Evolutionary conservation across 2,888 invertebrate genomes (phyloP).

Genomic region (Synanthedon tipuliformis): DNA sequence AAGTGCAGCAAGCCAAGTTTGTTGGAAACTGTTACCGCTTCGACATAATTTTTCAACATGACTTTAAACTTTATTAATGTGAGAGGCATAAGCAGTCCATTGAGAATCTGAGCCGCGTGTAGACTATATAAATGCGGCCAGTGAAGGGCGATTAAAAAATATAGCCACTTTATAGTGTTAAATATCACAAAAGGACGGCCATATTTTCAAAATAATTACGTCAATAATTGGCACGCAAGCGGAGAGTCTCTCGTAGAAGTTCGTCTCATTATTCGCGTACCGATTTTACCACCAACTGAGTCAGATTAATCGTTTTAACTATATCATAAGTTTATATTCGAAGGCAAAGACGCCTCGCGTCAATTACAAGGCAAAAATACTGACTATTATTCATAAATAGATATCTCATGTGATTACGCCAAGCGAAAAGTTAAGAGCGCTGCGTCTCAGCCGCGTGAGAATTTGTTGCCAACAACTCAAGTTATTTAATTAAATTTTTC

Average conservation of each 20-base stretch:
- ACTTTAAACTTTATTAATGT: slow-evolving; percentile 22
- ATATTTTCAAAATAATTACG: slow-evolving; percentile 69
- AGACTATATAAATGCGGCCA: slow-evolving; percentile 35
- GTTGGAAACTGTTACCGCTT: slow-evolving; percentile 1
- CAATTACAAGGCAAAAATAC: slow-evolving; percentile 62
- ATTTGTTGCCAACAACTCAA: background rate
- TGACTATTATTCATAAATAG: slow-evolving; percentile 49
- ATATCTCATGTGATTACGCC: background rate
- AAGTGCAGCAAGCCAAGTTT: background rate
- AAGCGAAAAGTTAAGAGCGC: background rate
- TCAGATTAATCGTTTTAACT: slow-evolving; percentile 65
- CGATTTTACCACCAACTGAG: slow-evolving; percentile 66
- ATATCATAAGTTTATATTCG: slow-evolving; percentile 60
- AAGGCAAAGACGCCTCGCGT: slow-evolving; percentile 40
- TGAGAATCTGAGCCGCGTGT: slow-evolving; percentile 42
- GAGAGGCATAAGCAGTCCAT: slow-evolving; percentile 42
- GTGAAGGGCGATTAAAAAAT: slow-evolving; percentile 48
- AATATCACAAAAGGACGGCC: slow-evolving; percentile 55
- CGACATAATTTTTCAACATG: slow-evolving; percentile 7
- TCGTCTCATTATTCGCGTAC: slow-evolving; percentile 54
- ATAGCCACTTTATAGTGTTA: slow-evolving; percentile 49
- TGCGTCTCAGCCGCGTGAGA: background rate
- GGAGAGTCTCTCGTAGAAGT: slow-evolving; percentile 32
- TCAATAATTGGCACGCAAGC: slow-evolving; percentile 67
- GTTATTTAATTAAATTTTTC: background rate